A percentile compares a stretch with the other conserved stretches of the same genome.
Conservation (phyloP, 2,888 invertebrate genomes). For the Caenorhabditis virilis region DNA sequence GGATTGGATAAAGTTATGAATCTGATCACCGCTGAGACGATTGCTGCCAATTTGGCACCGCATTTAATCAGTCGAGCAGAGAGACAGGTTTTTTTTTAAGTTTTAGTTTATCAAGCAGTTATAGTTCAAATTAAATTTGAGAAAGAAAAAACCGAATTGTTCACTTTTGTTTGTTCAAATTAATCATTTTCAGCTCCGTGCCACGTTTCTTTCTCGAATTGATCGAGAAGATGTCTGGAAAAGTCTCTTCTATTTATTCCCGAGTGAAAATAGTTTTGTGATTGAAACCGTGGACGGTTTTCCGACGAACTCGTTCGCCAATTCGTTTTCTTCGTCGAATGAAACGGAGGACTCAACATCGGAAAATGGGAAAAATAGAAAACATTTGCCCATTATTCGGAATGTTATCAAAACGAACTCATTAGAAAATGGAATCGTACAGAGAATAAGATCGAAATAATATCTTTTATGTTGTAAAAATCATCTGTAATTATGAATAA, state of each 20-base stretch:
- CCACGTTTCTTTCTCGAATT: constrained; percentile 63
- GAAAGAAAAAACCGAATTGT: too few species aligned
- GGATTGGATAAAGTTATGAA: constrained; percentile 53
- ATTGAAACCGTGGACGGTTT: constrained; percentile 3
- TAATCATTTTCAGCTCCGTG: constrained; percentile 51
- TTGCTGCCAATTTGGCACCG: constrained; percentile 50
- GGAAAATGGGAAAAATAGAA: constrained; percentile 2
- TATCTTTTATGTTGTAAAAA: too few species aligned
- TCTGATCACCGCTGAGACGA: constrained; percentile 63
- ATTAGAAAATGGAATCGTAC: constrained; percentile 30
- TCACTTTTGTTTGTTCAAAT: too few species aligned
- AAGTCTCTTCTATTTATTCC: constrained; percentile 58
- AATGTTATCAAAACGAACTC: constrained; percentile 20
- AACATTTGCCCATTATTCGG: constrained; percentile 2
- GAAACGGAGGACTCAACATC: background rate
- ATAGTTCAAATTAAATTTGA: too few species aligned
- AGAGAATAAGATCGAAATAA: constrained; percentile 32
- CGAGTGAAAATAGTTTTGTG: constrained; percentile 5
- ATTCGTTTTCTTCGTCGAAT: constrained; percentile 7
- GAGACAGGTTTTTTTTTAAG: constrained; percentile 49
- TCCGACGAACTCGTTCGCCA: constrained; percentile 15
- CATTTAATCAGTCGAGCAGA: constrained; percentile 55
- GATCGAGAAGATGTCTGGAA: constrained; percentile 52
- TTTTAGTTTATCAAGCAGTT: too few species aligned
- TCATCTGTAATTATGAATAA: too few species aligned